Percentiles rank a stretch among this genome's conserved stretches.
phyloP scores from a whole-genome alignment of 2,888 invertebrate genomes.

The Ormyrus rosae region DNA sequence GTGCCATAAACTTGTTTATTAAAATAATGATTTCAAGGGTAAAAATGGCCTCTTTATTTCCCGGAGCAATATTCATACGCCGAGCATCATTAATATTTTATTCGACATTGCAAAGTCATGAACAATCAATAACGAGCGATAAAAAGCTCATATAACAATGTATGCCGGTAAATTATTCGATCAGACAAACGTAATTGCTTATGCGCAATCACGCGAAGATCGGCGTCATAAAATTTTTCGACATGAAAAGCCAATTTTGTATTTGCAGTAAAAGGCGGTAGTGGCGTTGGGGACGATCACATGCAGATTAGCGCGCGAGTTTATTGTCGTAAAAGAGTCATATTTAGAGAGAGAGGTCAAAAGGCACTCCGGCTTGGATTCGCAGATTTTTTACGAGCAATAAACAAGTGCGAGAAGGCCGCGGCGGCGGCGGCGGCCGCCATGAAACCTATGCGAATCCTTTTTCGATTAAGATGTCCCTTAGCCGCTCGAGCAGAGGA shows the following conservation, averaged over 20 bases:
- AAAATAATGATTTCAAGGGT: too few species aligned
- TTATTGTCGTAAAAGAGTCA: slow-evolving; percentile 18
- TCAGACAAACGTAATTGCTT: too few species aligned
- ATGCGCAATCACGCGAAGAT: not conserved
- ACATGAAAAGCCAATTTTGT: not conserved
- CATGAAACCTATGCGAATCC: not conserved
- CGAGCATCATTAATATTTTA: too few species aligned
- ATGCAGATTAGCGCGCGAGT: not conserved
- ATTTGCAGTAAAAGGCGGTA: not conserved
- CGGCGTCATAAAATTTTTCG: not conserved
- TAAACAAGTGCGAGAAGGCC: slow-evolving; percentile 17
- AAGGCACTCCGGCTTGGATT: not conserved
- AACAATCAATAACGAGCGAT: too few species aligned
- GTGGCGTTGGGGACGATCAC: not conserved
- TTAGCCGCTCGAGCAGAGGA: too few species aligned
- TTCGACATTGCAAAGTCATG: too few species aligned
- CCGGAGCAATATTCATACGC: too few species aligned
- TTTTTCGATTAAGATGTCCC: slow-evolving; percentile 39
- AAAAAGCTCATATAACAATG: too few species aligned
- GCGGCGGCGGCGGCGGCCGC: not conserved
- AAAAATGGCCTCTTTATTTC: too few species aligned
- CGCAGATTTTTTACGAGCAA: slow-evolving; percentile 41
- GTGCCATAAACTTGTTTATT: too few species aligned
- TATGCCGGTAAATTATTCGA: too few species aligned
- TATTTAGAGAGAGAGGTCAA: not conserved